These are phyloP conservation scores for Bovichtus variegatus DNA, from an alignment of 2,797 vertebrate genomes.

Conservation along the genomic window DNA sequence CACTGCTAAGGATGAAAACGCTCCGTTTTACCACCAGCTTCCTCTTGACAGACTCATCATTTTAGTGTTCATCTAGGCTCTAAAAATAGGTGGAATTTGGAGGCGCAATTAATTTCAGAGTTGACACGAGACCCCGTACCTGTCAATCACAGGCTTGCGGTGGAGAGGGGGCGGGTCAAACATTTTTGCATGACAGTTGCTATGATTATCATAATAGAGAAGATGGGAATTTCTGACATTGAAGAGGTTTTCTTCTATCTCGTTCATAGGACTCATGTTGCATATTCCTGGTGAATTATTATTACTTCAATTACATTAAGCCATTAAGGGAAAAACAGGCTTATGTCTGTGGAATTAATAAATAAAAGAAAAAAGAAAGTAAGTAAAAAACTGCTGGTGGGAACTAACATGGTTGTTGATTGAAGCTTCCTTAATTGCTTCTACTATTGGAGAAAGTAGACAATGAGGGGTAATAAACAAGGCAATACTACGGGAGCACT, in stretches of 20 bases:
- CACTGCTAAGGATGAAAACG: background rate
- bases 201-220: slow-evolving; percentile 3
- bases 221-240: slow-evolving; percentile 17
- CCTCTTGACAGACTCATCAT: slow-evolving; percentile 26
- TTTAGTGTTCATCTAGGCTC: slow-evolving; percentile 26
- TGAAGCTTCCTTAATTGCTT: slow-evolving; percentile 46
- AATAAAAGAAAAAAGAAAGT: no score
- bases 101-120: slow-evolving; percentile 14
- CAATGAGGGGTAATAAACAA: slow-evolving; percentile 4
- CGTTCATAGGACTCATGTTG: background rate
- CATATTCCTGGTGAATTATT: background rate
- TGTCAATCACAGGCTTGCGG: slow-evolving; percentile 37
- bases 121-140: slow-evolving; percentile 21
- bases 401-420: slow-evolving; percentile 3
- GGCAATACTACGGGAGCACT: slow-evolving; percentile 15
- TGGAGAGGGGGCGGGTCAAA: slow-evolving; percentile 7
- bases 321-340: background rate
- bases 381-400: background rate
- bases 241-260: background rate
- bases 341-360: background rate
- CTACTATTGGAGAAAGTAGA: background rate
- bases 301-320: background rate
- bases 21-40: slow-evolving; percentile 12
- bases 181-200: slow-evolving; percentile 7
- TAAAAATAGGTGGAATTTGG: slow-evolving; percentile 43